phyloP scores from a whole-genome alignment of 53 echinoderm and acorn worm genomes.

The Actinopyga echinites region DNA sequence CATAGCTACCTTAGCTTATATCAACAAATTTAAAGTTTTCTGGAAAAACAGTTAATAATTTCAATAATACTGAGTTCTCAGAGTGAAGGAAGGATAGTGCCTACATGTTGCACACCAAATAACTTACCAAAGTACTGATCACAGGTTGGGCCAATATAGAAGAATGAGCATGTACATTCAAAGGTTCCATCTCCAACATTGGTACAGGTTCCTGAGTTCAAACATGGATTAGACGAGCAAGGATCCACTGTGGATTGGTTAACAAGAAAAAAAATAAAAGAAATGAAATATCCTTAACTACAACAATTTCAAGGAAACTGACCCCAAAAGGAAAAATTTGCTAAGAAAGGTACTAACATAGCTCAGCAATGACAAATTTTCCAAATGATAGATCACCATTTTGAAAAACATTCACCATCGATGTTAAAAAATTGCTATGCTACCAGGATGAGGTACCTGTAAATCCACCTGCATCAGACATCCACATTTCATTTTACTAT shows the following conservation, averaged over 20 bases:
- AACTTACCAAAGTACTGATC: constrained; percentile 45
- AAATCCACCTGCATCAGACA: no score
- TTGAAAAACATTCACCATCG: no score
- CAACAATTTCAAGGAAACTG: background rate
- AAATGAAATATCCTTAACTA: background rate
- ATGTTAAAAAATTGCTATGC: no score
- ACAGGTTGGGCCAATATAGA: constrained; percentile 33
- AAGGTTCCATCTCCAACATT: background rate
- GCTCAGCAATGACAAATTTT: no score
- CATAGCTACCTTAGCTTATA: no score
- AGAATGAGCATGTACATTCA: background rate
- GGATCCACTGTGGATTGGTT: background rate
- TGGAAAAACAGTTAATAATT: no score
- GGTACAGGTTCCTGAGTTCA: background rate
- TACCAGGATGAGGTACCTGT: no score
- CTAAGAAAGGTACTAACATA: background rate
- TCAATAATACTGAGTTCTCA: no score
- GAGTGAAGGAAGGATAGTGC: background rate
- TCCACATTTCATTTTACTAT: no score
- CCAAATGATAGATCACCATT: no score
- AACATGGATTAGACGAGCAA: background rate
- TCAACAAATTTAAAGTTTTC: no score
- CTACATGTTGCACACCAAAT: background rate
- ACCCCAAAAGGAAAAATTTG: background rate
- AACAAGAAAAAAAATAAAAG: background rate